These are phyloP conservation scores for Astreopora myriophthalma DNA, from an alignment of 64 coral and sea anemone species.

Conservation along the genomic window DNA sequence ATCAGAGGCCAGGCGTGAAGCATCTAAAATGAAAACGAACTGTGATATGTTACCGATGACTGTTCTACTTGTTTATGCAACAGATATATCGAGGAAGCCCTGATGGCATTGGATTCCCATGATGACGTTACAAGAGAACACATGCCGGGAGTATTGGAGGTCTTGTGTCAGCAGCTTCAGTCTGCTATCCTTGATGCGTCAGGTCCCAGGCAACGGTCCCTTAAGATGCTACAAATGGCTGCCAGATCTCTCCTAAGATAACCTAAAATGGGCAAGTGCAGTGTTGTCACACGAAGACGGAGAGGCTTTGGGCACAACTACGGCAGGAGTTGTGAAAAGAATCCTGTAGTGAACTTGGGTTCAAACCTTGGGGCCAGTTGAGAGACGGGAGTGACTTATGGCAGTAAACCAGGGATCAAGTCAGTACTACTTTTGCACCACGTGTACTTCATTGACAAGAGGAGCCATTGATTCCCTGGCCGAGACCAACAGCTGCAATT, in stretches of 20 bases:
- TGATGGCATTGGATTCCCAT: slow-evolving; percentile 71
- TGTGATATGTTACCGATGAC: no score
- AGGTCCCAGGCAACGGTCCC: slow-evolving; percentile 38
- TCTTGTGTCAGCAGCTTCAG: slow-evolving; percentile 79
- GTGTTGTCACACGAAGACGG: neutral
- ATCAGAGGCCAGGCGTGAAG: no score
- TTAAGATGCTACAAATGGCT: slow-evolving; percentile 85
- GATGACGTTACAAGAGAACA: slow-evolving; percentile 89
- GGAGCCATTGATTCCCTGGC: no score
- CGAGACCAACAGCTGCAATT: no score
- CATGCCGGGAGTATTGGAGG: slow-evolving; percentile 68
- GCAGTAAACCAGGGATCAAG: no score
- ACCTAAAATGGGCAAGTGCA: no score
- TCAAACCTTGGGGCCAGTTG: no score
- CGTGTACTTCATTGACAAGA: no score
- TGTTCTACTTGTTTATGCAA: neutral
- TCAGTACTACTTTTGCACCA: no score
- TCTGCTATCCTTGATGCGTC: slow-evolving; percentile 27
- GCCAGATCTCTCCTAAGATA: slow-evolving; percentile 84
- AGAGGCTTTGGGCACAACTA: neutral
- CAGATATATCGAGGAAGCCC: slow-evolving; percentile 88
- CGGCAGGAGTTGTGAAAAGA: neutral
- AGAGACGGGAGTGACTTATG: no score
- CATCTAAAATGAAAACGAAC: no score
- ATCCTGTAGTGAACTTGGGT: neutral